Conservation (phyloP, 2,113 vertebrate genomes). For the Verasper variegatus region DNA sequence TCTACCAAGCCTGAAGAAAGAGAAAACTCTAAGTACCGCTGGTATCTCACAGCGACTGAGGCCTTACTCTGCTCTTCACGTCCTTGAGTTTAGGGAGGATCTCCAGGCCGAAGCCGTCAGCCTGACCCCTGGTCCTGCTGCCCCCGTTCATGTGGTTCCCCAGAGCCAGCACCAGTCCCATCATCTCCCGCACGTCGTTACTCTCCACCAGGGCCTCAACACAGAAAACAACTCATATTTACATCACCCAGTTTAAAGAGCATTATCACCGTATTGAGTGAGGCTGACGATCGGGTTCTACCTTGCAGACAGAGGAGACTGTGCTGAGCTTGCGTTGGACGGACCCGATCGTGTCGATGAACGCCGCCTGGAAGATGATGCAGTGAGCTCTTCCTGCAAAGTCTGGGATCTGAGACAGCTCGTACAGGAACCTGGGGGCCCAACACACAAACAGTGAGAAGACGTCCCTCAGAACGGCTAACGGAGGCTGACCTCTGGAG, state of each 20-base stretch:
- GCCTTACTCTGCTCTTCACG: constrained; percentile 93
- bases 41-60: not conserved
- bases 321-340: constrained; percentile 88
- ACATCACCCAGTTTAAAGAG: not conserved
- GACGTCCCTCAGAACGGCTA: not conserved
- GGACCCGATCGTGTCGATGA: constrained; percentile 86
- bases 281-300: constrained; percentile 47
- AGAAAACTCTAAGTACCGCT: too few relatives aligned
- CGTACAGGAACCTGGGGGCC: constrained; percentile 90
- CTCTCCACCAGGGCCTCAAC: constrained; percentile 86
- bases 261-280: not conserved
- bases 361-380: constrained; percentile 92
- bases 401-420: constrained; percentile 94
- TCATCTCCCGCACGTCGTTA: constrained; percentile 86
- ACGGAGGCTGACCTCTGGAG: not conserved
- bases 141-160: constrained; percentile 99
- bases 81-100: constrained; percentile 98
- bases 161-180: constrained; percentile 93
- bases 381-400: constrained; percentile 91
- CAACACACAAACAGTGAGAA: not conserved
- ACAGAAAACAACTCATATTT: not conserved
- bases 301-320: constrained; percentile 87
- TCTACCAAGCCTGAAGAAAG: too few relatives aligned
- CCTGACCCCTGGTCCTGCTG: constrained; percentile 92
- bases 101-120: constrained; percentile 95